A percentile compares a stretch with the other conserved stretches of the same genome.
Evolutionary conservation across 2,888 invertebrate genomes (phyloP).

Genomic region (Ichneumoninae sp.): DNA sequence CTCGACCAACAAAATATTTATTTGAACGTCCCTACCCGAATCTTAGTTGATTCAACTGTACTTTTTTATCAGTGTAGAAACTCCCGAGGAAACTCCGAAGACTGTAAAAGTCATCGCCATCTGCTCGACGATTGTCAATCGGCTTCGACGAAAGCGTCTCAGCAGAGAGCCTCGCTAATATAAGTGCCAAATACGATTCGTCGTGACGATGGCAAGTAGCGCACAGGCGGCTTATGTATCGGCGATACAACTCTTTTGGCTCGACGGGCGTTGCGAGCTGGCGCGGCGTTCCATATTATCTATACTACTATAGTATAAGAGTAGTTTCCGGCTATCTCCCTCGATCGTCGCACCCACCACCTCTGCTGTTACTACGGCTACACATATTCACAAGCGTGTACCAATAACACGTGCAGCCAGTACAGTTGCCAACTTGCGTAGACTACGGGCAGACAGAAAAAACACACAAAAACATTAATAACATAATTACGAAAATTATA

Average conservation of each 20-base stretch:
- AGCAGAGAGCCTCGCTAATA: background rate
- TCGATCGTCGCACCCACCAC: slow-evolving; percentile 77
- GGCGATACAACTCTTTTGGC: slow-evolving; percentile 52
- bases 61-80: too few species aligned
- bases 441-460: slow-evolving; percentile 11
- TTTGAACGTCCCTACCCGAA: too few species aligned
- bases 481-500: too few species aligned
- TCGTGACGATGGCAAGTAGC: background rate
- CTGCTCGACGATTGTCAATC: background rate
- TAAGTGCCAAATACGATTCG: slow-evolving; percentile 23
- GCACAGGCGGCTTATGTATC: slow-evolving; percentile 40
- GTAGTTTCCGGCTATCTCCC: slow-evolving; percentile 81
- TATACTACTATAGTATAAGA: slow-evolving; percentile 72
- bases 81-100: background rate
- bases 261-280: slow-evolving; percentile 66
- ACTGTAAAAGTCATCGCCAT: background rate
- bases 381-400: slow-evolving; percentile 62
- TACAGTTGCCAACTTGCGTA: slow-evolving; percentile 2
- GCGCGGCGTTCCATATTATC: slow-evolving; percentile 68
- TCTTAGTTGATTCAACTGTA: too few species aligned
- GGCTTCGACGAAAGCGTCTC: background rate
- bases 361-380: slow-evolving; percentile 66
- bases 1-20: too few species aligned
- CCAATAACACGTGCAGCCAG: slow-evolving; percentile 44
- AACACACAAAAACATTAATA: background rate